These are phyloP conservation scores for Vulpes ferrilata DNA, from an alignment of 2,113 vertebrate genomes.

Conservation along the genomic window DNA sequence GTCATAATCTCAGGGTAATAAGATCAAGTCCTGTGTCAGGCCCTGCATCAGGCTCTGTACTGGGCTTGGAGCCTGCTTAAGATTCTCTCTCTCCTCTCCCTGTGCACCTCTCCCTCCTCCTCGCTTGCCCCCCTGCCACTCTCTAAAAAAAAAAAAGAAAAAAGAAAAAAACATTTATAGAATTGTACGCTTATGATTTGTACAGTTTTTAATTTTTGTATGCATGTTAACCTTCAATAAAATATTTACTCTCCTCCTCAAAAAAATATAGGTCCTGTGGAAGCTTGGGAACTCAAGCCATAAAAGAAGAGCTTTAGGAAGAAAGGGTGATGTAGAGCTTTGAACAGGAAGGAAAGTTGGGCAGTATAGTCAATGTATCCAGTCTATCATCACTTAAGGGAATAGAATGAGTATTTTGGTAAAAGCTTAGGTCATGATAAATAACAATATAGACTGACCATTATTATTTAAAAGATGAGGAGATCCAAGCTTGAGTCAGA, in stretches of 20 bases:
- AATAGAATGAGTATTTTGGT: slow-evolving; percentile 4
- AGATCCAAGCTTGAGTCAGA: slow-evolving; percentile 1
- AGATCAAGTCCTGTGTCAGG: not conserved
- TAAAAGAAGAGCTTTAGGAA: not conserved
- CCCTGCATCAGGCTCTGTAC: too few species aligned
- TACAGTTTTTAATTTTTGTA: not conserved
- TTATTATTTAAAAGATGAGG: not conserved
- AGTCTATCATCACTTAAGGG: not conserved
- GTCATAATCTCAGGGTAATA: not conserved
- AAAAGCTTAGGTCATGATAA: not conserved
- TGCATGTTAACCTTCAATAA: not conserved
- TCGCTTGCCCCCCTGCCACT: not conserved
- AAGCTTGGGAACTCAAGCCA: not conserved
- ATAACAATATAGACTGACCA: not conserved
- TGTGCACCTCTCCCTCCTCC: not conserved
- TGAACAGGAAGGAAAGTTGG: not conserved
- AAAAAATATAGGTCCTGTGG: not conserved
- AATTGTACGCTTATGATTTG: not conserved
- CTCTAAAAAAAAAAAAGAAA: not conserved
- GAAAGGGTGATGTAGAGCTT: not conserved
- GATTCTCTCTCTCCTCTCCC: too few species aligned
- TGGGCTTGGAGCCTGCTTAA: too few species aligned
- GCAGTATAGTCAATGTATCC: not conserved
- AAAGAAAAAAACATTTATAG: not conserved
- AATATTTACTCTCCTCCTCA: not conserved